phyloP scores from a whole-genome alignment of 2,888 invertebrate genomes.

The Spilosoma lubricipeda region DNA sequence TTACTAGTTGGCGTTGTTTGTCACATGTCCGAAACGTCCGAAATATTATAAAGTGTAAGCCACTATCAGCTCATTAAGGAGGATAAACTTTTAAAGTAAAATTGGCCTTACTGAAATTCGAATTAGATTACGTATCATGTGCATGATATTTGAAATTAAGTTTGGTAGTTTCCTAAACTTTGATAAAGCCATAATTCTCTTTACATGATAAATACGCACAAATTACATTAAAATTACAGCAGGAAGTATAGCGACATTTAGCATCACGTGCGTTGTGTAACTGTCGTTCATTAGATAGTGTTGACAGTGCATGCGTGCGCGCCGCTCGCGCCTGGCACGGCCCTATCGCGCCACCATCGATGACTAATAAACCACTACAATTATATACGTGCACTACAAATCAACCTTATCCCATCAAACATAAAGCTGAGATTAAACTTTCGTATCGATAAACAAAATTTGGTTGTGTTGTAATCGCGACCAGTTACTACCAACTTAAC shows the following conservation, averaged over 20 bases:
- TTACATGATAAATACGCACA: constrained; percentile 85
- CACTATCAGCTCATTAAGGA: not conserved
- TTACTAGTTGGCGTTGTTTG: no score
- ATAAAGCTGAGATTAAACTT: constrained; percentile 35
- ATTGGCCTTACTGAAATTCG: not conserved
- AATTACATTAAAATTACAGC: constrained; percentile 83
- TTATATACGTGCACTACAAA: constrained; percentile 41
- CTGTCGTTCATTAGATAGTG: constrained; percentile 85
- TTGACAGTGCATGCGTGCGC: constrained; percentile 84
- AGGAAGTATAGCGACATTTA: constrained; percentile 82
- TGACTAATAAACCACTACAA: constrained; percentile 82
- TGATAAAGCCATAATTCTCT: constrained; percentile 75
- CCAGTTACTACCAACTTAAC: constrained; percentile 59
- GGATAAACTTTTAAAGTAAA: not conserved
- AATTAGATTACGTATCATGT: constrained; percentile 18
- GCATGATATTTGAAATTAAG: constrained; percentile 34
- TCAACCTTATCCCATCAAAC: constrained; percentile 33
- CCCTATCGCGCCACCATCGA: constrained; percentile 85
- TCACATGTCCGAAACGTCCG: no score
- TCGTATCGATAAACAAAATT: constrained; percentile 46
- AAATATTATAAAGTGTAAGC: not conserved
- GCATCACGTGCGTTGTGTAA: constrained; percentile 84
- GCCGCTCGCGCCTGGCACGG: constrained; percentile 82
- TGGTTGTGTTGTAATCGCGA: constrained; percentile 67
- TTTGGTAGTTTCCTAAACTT: constrained; percentile 38